Evolutionary conservation across 2,113 vertebrate species (phyloP).

Genomic region (Eretmochelys imbricata): DNA sequence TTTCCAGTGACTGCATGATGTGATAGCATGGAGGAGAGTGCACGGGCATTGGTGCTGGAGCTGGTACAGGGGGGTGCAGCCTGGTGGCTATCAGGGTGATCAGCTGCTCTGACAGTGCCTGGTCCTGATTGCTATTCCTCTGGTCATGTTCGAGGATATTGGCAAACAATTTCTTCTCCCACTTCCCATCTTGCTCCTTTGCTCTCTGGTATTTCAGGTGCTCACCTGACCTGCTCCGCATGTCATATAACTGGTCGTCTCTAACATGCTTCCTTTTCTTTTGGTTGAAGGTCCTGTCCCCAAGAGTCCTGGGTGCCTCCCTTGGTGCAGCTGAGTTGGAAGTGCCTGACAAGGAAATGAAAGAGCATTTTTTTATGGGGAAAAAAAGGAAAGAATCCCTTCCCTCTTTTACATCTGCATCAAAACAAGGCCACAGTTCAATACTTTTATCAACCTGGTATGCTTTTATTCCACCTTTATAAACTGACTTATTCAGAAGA

Average conservation of each 20-base stretch:
- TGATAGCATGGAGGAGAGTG: not conserved
- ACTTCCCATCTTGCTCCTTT: not conserved
- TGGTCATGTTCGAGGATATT: not conserved
- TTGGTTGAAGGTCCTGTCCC: not conserved
- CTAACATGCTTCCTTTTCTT: not conserved
- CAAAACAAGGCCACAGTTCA: not conserved
- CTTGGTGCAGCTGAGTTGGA: not conserved
- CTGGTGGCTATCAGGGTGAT: not conserved
- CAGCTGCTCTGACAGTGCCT: not conserved
- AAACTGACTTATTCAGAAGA: not conserved
- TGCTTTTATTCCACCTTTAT: not conserved
- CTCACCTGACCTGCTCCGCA: not conserved
- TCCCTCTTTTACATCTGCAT: not conserved
- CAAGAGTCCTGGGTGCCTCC: not conserved
- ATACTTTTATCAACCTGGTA: not conserved
- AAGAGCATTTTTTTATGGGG: not conserved
- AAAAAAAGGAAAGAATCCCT: no score
- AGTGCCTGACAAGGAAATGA: not conserved
- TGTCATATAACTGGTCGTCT: not conserved
- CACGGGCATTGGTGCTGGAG: not conserved
- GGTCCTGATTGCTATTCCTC: not conserved
- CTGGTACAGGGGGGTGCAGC: not conserved
- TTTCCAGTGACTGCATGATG: not conserved
- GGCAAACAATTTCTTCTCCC: not conserved
- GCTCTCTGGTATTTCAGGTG: not conserved